phyloP scores from a whole-genome alignment of 2,113 vertebrate genomes.

The Procavia capensis region DNA sequence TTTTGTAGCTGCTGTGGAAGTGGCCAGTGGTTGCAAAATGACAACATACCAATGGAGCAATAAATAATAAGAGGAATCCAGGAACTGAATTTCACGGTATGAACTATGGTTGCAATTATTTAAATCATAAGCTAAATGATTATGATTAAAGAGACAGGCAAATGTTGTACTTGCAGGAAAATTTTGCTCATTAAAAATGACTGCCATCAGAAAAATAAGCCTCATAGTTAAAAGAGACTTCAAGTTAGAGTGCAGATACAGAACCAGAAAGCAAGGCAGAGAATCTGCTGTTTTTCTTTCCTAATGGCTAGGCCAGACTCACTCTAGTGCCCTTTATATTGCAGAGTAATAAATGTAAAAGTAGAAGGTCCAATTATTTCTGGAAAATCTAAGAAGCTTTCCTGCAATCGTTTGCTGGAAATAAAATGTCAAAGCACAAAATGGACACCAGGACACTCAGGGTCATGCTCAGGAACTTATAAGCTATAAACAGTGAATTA shows the following conservation, averaged over 20 bases:
- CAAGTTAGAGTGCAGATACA: conserved; percentile 76
- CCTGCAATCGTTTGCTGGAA: background rate
- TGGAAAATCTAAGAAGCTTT: conserved; percentile 11
- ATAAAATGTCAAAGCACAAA: background rate
- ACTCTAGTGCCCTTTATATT: conserved; percentile 51
- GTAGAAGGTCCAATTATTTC: conserved; percentile 6
- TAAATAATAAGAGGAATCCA: conserved; percentile 74
- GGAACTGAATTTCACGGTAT: conserved; percentile 72
- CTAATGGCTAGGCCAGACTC: conserved; percentile 74
- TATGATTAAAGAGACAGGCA: conserved; percentile 77
- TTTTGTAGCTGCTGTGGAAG: conserved; percentile 65
- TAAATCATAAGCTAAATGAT: conserved; percentile 82
- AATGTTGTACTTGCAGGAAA: conserved; percentile 79
- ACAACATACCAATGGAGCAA: conserved; percentile 64
- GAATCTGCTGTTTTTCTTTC: conserved; percentile 58
- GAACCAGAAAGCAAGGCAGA: background rate
- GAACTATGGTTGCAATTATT: conserved; percentile 73
- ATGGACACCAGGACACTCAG: background rate
- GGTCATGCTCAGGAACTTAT: no score
- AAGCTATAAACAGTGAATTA: background rate
- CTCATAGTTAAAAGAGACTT: conserved; percentile 70
- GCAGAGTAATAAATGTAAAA: conserved; percentile 46
- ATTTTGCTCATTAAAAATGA: conserved; percentile 82
- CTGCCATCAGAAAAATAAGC: conserved; percentile 80
- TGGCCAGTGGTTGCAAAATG: conserved; percentile 80